A percentile compares a stretch with the other conserved stretches of the same genome.
phyloP scores from a whole-genome alignment of 2,113 vertebrate species.

The Epinephelus fuscoguttatus region DNA sequence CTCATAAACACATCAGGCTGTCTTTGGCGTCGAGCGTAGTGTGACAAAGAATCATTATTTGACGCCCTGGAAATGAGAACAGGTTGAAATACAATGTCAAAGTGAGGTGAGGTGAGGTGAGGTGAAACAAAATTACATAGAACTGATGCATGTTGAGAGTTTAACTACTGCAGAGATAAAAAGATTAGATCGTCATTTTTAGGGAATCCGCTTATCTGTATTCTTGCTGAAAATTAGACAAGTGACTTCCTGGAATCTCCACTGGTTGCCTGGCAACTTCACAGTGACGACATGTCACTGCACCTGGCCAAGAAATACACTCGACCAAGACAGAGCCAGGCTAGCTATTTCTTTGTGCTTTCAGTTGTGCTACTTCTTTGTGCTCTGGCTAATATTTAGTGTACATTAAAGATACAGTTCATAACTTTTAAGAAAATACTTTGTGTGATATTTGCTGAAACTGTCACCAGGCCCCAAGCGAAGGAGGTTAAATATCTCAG shows the following conservation, averaged over 20 bases:
- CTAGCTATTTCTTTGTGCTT: background rate
- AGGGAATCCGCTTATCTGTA: background rate
- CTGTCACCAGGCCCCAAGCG: no score
- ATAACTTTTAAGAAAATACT: no score
- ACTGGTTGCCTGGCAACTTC: slow-evolving; percentile 5
- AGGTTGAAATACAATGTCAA: background rate
- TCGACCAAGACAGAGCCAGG: background rate
- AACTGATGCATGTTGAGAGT: background rate
- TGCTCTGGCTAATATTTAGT: background rate
- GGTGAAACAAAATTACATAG: background rate
- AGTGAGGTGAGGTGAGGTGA: no score
- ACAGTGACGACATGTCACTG: background rate
- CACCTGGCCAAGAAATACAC: background rate
- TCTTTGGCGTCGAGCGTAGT: no score
- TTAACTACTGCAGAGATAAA: background rate
- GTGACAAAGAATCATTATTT: no score
- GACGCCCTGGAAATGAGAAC: no score
- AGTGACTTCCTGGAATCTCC: background rate
- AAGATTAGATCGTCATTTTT: background rate
- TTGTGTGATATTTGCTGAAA: no score
- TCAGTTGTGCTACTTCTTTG: no score
- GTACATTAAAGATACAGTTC: background rate
- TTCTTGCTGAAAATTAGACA: background rate
- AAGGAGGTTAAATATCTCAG: no score
- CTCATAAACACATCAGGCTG: no score